Base-by-base conservation (phyloP, 1,140 invertebrate species). In the Helicoverpa zea region DNA sequence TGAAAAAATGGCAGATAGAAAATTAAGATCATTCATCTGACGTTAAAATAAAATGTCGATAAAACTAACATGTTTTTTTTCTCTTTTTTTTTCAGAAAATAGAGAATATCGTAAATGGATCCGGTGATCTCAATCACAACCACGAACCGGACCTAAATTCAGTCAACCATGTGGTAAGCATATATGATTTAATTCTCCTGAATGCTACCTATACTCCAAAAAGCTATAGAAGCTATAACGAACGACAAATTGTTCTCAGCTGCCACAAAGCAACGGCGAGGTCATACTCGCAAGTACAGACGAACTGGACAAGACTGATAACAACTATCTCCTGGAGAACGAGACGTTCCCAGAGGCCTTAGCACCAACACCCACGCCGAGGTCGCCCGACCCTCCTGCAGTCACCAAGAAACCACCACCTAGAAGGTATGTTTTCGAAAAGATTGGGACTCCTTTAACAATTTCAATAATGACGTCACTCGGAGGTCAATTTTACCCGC, bases 261-360 rank as follows among this genome's bases (percentile, higher is more conserved):
- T 92, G 84, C 82, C 87, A 63, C 86, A 89, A 74, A 84, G 49
- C 70, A 94, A 93, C 77, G 90, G 90, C n/a, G 88, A 89, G 14
- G 63, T 87, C 14, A 84, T 80, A 10, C 74, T 75, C 4, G 61
- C 77, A 7, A 81, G n/a, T 51, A 56, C 79, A 52, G 92, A 93
- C 43, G 89, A 89, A 58, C 66, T 84, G n/a, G 92, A 94, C 82
- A 84, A 84, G 13, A 72, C 64, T 0, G 88, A 89, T 1, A 81
- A 83, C 63, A 89, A 90, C 63, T 89, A 92, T 51, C 72, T 92
- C 12, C 16, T 94, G 7, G 91, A 94, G 54, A 84, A 94, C 74
- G 93, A 94, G 74, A 94, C 92, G 0, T 94, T 94, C 83, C 93
- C 93, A 0, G 91, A 94, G n/a, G 88, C 90, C 0, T 81, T 94